These are phyloP conservation scores for Amitus sp. DNA, from an alignment of 2,888 invertebrate species.

Conservation along the genomic window DNA sequence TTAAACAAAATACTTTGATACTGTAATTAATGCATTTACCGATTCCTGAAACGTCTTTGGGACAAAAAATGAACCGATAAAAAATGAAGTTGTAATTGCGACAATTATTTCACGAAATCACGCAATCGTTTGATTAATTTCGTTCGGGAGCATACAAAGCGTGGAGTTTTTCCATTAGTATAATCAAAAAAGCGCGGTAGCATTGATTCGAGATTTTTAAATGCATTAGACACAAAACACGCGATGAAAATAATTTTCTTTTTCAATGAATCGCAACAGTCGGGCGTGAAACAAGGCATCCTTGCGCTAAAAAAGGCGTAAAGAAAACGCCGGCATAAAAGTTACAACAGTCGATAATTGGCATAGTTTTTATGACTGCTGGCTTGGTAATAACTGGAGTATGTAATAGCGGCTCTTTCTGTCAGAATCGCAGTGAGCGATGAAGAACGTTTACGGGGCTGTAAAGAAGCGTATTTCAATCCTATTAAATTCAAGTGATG, in stretches of 20 bases:
- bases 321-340: slow-evolving; percentile 29
- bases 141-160: too few relatives aligned
- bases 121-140: too few relatives aligned
- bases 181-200: neutral
- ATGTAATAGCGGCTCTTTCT: slow-evolving; percentile 30
- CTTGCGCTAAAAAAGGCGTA: slow-evolving; percentile 24
- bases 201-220: neutral
- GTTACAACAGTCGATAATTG: slow-evolving; percentile 24
- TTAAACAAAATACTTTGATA: slow-evolving; percentile 59
- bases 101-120: too few relatives aligned
- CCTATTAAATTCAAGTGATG: too few relatives aligned
- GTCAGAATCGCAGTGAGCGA: slow-evolving; percentile 26
- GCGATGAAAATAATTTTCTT: slow-evolving; percentile 16
- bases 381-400: slow-evolving; percentile 32
- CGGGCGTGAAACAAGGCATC: slow-evolving; percentile 28
- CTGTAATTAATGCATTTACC: slow-evolving; percentile 54
- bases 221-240: slow-evolving; percentile 8
- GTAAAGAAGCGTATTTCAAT: slow-evolving; percentile 3
- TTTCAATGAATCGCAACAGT: slow-evolving; percentile 27
- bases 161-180: too few relatives aligned
- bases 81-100: too few relatives aligned
- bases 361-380: slow-evolving; percentile 32
- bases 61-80: slow-evolving; percentile 11
- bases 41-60: slow-evolving; percentile 35
- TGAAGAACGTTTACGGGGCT: slow-evolving; percentile 18